Evolutionary conservation across 2,888 invertebrate genomes (phyloP), one percentile per base, ranked within the genome.

Genomic region (Oscheius myriophilus): DNA sequence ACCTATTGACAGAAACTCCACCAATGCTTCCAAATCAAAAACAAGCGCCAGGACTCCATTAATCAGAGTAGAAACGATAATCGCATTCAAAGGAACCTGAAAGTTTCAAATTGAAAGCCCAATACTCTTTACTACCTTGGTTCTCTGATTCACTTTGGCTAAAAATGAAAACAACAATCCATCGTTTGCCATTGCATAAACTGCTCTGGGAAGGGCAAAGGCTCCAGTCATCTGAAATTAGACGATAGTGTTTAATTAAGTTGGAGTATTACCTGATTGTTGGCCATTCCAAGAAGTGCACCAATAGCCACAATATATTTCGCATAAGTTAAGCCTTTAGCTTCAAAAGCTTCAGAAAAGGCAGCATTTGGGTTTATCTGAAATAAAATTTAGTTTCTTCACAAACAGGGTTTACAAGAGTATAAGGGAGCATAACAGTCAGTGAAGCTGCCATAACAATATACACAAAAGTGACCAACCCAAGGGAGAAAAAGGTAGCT

Each of bases 141-240:
- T 77, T 45, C 25, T 42, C 26, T 51, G 39, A 49, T 74, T 73
- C 23, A 79, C 70, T 16, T 67, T 72, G 16, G 75, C 75, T 46
- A 77, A 71, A 64, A 73, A 79, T 23, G 59, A 59, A 59, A 79
- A 79, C 16, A 79, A 67, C 3, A 79, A 33, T 3, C 79, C 79
- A 53, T 79, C 79, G 23, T 77, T 73, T 12, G 79, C 79, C 77
- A 79, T 79, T 14, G 79, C 79, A 42, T 76, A 79, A 3, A 79
- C 74, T 12, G 74, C 62, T 11, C 79, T 69, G 0, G 79, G 79
- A 2, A 79, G 64, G 4, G 73, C 72, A 51, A 79, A 79, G 14
- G 74, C 59, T 4, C 75, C 72, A 12, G 77, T 75, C 23, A 79
- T 43, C 76, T 76, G 57, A 33, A 66, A 61, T 25, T 9, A 49